phyloP scores from a whole-genome alignment of 2,113 vertebrate species.

The Triplophysa tibetana region DNA sequence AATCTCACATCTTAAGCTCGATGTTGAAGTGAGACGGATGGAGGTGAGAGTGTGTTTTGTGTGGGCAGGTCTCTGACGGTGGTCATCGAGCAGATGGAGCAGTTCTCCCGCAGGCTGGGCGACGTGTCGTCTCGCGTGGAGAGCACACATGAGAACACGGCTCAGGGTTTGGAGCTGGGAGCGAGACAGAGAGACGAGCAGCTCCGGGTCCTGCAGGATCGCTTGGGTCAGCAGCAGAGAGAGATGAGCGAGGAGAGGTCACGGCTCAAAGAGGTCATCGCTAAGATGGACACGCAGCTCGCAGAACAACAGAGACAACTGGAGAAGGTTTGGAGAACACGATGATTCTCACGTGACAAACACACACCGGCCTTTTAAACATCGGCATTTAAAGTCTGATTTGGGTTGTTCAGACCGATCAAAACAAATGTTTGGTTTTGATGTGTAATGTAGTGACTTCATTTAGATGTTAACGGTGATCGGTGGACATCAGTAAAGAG shows the following conservation, averaged over 20 bases:
- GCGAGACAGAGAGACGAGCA: conserved; percentile 76
- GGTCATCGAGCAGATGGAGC: conserved; percentile 88
- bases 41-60: neutral
- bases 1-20: too few species aligned
- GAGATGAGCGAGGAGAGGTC: conserved; percentile 80
- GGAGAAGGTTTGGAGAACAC: conserved; percentile 78
- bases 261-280: conserved; percentile 78
- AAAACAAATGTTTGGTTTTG: too few species aligned
- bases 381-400: too few species aligned
- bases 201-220: conserved; percentile 82
- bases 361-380: too few species aligned
- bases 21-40: neutral
- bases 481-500: neutral
- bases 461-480: too few species aligned
- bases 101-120: conserved; percentile 79
- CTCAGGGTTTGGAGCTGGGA: conserved; percentile 78
- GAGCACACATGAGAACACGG: conserved; percentile 76
- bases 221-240: conserved; percentile 80
- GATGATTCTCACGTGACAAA: too few species aligned
- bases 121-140: conserved; percentile 83
- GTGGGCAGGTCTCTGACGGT: conserved; percentile 79
- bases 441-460: too few species aligned
- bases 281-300: conserved; percentile 85
- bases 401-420: too few species aligned
- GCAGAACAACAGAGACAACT: conserved; percentile 84